Evolutionary conservation across 1,140 invertebrate genomes (phyloP).

Genomic region (Listronotus oregonensis): DNA sequence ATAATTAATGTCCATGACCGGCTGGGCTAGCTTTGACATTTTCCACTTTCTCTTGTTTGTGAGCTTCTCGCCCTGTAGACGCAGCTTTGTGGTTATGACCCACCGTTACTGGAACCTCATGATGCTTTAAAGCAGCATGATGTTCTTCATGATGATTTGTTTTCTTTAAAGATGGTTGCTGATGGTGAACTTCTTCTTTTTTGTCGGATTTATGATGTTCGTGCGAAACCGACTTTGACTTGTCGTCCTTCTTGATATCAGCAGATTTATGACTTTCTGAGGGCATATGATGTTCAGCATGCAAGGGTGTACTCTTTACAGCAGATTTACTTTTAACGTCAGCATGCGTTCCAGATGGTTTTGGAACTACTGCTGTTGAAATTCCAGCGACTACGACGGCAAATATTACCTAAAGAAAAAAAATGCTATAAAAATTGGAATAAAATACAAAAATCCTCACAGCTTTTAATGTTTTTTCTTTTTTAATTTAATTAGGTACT

Average conservation of each 20-base stretch:
- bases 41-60: neutral
- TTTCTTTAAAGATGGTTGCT: neutral
- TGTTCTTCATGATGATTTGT: neutral
- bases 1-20: neutral
- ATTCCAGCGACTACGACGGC: neutral
- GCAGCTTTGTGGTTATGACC: neutral
- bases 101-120: neutral
- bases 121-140: neutral
- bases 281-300: neutral
- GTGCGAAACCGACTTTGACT: neutral
- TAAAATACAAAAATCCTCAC: no score
- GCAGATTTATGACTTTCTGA: slow-evolving; percentile 1
- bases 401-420: neutral
- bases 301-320: neutral
- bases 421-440: no score
- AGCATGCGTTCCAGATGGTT: neutral
- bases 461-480: no score
- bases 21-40: neutral
- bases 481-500: no score
- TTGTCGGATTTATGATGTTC: neutral
- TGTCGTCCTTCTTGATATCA: neutral
- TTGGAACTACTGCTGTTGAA: slow-evolving; percentile 1
- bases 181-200: neutral
- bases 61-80: neutral
- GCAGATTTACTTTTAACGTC: neutral